These are phyloP conservation scores for Mixornis gularis DNA, from an alignment of 2,113 vertebrate species.

Conservation along the genomic window DNA sequence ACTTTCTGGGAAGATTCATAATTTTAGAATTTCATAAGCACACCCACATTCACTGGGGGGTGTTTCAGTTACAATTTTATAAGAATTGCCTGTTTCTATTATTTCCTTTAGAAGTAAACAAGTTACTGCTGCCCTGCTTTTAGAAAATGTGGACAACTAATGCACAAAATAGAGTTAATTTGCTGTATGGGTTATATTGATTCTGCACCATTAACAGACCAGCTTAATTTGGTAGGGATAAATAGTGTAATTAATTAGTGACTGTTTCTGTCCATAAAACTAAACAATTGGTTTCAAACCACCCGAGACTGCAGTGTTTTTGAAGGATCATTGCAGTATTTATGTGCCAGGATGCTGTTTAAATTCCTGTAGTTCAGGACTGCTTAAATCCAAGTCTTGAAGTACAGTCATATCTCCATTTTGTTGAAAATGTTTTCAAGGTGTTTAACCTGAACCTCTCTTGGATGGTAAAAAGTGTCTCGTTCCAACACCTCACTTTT, in stretches of 20 bases:
- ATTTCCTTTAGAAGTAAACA: not conserved
- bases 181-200: not conserved
- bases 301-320: not conserved
- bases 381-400: not conserved
- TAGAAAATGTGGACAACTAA: not conserved
- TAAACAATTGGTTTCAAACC: not conserved
- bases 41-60: not conserved
- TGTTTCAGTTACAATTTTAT: not conserved
- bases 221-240: conserved; percentile 15
- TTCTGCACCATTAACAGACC: not conserved
- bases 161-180: conserved; percentile 1
- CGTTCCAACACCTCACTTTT: not conserved
- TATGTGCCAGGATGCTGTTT: not conserved
- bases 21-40: not conserved
- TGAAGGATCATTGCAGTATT: not conserved
- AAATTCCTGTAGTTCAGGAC: not conserved
- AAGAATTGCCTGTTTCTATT: not conserved
- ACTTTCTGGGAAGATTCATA: not conserved
- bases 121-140: not conserved
- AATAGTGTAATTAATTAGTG: conserved; percentile 10
- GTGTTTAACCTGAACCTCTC: not conserved
- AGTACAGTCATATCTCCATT: not conserved
- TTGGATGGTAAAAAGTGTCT: not conserved
- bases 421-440: not conserved
- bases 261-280: not conserved